Evolutionary conservation across 2,113 vertebrate species (phyloP).

Genomic region (Bos javanicus): DNA sequence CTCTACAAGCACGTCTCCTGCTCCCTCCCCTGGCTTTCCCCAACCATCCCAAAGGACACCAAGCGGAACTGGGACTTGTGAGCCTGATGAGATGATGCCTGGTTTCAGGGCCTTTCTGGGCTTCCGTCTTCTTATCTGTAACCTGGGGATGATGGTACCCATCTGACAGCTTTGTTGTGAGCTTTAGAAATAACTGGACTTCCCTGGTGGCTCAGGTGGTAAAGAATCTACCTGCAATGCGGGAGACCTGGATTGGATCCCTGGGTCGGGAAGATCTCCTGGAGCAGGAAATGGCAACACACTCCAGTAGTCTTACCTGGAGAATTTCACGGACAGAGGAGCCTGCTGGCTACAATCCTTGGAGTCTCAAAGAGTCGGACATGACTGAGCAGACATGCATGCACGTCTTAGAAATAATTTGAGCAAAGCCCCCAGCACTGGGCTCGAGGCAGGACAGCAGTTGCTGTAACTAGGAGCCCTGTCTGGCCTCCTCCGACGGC

Average conservation of each 20-base stretch:
- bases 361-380: background rate
- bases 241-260: background rate
- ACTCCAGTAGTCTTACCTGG: background rate
- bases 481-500: fast-evolving
- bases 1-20: background rate
- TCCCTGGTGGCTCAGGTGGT: background rate
- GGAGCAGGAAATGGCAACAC: background rate
- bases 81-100: background rate
- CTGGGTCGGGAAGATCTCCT: background rate
- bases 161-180: background rate
- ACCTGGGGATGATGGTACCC: background rate
- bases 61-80: background rate
- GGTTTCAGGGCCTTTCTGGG: background rate
- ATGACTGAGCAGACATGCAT: background rate
- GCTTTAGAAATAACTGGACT: background rate
- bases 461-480: background rate
- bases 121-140: background rate
- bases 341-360: background rate
- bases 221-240: background rate
- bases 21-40: background rate
- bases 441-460: background rate
- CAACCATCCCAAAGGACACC: background rate
- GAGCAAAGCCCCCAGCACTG: background rate
- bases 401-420: background rate
- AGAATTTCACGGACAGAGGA: background rate